Base-by-base conservation (phyloP, 2,888 invertebrate genomes). In the Chrysolina haemoptera region DNA sequence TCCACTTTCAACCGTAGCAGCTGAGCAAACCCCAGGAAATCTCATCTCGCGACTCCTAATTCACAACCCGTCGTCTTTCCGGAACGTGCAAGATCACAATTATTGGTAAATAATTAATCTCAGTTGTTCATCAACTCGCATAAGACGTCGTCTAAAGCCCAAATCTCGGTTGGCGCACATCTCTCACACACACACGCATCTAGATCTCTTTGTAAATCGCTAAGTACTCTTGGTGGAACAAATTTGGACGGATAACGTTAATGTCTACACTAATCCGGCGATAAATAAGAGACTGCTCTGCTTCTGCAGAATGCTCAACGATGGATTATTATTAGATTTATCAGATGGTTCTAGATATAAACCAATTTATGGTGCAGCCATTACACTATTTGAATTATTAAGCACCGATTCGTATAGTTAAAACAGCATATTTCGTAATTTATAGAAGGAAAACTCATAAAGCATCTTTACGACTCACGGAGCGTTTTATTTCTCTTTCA, bases 321-420 rank as follows among this genome's bases (percentile, higher is more conserved):
- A 63, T 72, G 72, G 72, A 72, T 72, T 72, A 72, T 63, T 72
- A 72, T 72, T 72, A 63, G 68, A 72, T 72, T 72, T 72, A 72
- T 68, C 72, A 68, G 68, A 68, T 68, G 53, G 68, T 63, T 72
- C 63, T 43, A 20, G 72, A 72, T 68, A 68, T 62, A 27, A 48
- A 68, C 63, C 63, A 72, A 72, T 72, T 72, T 72, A 72, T 72
- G 72, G 53, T 50, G 53, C 68, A 68, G 67, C 68, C 20, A 67
- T 67, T 67, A 67, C 53, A 72, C 53, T 63, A 72, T 72, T 72
- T 72, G 72, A 72, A 68, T 68, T 68, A 72, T 68, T 72, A 68
- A 68, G 68, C 72, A 64, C 63, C 68, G 72, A 72, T 67, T 68
- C 68, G 53, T 68, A 68, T 68, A 72, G 72, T 72, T 72, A 68